Percentiles rank a stretch among this genome's conserved stretches.
phyloP scores from a whole-genome alignment of 2,888 invertebrate species.

The Neoascia interrupta region DNA sequence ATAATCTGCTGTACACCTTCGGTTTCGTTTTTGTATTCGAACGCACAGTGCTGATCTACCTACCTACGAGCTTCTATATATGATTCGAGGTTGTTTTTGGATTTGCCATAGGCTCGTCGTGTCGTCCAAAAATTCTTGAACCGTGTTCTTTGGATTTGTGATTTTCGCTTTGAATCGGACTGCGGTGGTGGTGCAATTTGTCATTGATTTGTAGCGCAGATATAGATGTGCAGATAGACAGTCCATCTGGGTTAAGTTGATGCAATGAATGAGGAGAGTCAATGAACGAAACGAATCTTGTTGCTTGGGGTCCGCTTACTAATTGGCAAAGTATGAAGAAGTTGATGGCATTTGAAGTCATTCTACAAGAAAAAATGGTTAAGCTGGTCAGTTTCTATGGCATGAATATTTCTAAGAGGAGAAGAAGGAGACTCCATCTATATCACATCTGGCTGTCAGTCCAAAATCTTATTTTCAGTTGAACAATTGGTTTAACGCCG shows the following conservation, averaged over 20 bases:
- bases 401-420: too few relatives aligned
- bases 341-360: too few relatives aligned
- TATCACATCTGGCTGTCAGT: too few relatives aligned
- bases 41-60: constrained; percentile 46
- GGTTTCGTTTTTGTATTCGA: constrained; percentile 43
- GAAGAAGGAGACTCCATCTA: too few relatives aligned
- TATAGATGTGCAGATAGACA: background rate
- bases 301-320: background rate
- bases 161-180: background rate
- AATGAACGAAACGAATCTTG: constrained; percentile 1
- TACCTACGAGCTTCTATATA: too few relatives aligned
- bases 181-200: constrained; percentile 10
- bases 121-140: constrained; percentile 47
- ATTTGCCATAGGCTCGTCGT: constrained; percentile 5
- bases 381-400: too few relatives aligned
- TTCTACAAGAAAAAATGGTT: too few relatives aligned
- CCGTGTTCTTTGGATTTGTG: constrained; percentile 22
- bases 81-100: constrained; percentile 41
- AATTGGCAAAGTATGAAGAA: too few relatives aligned
- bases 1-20: constrained; percentile 47
- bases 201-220: constrained; percentile 7
- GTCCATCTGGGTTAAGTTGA: constrained; percentile 13
- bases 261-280: constrained; percentile 8
- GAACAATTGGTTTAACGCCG: too few relatives aligned
- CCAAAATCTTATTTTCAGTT: too few relatives aligned